A percentile compares a stretch with the other conserved stretches of the same genome.
Conservation (phyloP, 2,113 vertebrate genomes). For the Amphilophus citrinellus region DNA sequence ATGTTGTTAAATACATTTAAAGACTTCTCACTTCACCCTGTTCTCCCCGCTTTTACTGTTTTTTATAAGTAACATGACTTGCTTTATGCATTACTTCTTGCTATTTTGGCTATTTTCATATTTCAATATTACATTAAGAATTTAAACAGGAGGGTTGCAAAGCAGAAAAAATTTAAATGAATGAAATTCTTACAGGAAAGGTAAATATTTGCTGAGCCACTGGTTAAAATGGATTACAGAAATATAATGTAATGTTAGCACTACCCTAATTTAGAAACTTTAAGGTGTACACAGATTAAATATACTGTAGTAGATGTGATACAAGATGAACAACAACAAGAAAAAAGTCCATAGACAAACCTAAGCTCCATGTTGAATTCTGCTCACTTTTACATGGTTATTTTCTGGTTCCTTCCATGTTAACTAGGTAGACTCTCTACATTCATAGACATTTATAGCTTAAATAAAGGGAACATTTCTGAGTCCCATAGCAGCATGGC, state of each 20-base stretch:
- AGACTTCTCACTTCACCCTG: background rate
- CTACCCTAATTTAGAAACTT: background rate
- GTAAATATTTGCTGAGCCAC: background rate
- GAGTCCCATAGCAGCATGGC: conserved; percentile 52
- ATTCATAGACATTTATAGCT: conserved; percentile 41
- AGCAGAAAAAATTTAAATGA: too few species aligned
- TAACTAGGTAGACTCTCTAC: conserved; percentile 27
- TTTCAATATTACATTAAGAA: too few species aligned
- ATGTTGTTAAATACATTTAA: background rate
- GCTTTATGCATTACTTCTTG: background rate
- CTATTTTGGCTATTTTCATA: background rate
- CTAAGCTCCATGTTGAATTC: background rate
- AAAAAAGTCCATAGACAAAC: background rate
- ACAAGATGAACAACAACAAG: background rate
- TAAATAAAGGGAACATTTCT: conserved; percentile 56
- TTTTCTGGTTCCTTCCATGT: conserved; percentile 45
- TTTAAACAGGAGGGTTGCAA: too few species aligned
- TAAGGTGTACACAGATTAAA: background rate
- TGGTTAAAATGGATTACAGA: background rate
- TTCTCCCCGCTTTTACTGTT: background rate
- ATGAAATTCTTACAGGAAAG: background rate
- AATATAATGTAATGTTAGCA: background rate
- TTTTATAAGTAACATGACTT: background rate
- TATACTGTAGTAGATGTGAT: background rate
- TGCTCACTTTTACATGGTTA: conserved; percentile 4